Conservation (phyloP, 2,888 invertebrate genomes). For the Acanthosepion pharaonis region DNA sequence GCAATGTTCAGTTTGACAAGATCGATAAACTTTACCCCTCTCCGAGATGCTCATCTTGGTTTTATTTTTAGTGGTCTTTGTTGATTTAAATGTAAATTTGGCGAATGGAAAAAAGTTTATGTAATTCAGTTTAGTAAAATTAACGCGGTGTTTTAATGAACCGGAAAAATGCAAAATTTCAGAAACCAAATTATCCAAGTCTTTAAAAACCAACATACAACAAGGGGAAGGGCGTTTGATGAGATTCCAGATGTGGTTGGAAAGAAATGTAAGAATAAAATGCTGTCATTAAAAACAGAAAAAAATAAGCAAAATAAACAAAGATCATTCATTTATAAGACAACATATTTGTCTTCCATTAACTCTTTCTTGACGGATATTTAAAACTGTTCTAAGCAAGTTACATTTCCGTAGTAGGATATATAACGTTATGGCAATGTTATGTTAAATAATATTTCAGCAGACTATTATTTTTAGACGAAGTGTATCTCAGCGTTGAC, state of each 20-base stretch:
- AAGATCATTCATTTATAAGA: not conserved
- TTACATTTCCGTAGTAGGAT: too few relatives aligned
- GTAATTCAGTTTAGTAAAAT: slow-evolving; percentile 11
- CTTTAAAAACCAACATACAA: not conserved
- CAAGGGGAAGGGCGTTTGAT: not conserved
- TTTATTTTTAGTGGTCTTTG: too few relatives aligned
- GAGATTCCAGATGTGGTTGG: not conserved
- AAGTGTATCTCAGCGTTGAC: too few relatives aligned
- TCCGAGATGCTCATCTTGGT: too few relatives aligned
- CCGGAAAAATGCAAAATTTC: not conserved
- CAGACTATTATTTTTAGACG: too few relatives aligned
- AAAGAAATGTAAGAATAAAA: not conserved
- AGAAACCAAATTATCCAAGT: not conserved
- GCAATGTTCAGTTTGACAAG: too few relatives aligned
- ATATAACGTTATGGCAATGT: too few relatives aligned
- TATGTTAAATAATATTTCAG: too few relatives aligned
- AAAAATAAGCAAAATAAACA: not conserved
- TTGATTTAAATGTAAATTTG: not conserved
- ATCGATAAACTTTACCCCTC: too few relatives aligned
- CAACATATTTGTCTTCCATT: not conserved
- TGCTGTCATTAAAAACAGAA: not conserved
- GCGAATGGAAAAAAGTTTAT: not conserved
- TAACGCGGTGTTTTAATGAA: not conserved
- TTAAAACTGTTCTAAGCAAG: too few relatives aligned
- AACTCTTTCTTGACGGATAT: too few relatives aligned